Base-by-base conservation (phyloP, 2,797 vertebrate genomes). In the Liasis olivaceus region DNA sequence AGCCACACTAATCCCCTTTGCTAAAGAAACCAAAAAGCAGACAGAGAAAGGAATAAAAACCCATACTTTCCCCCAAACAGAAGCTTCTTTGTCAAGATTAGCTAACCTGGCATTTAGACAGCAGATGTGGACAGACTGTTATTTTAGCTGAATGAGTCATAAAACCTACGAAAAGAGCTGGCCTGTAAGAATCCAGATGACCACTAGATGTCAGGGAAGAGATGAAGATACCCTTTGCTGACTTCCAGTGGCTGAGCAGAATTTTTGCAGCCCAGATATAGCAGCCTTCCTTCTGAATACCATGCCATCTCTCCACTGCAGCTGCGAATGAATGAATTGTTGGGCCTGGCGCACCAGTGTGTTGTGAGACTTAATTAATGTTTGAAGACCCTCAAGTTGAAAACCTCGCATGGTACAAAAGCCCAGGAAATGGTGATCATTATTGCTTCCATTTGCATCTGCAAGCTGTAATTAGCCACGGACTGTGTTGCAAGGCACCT, bases 341-440 rank as follows among this genome's bases (percentile, higher is more conserved):
- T 90, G 92, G 93, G 87, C 90, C 81, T 36, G 36, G 59, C 92
- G 59, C 31, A 24, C 72, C 42, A 26, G 91, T 93, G 92, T 85
- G 22, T 94, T 85, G 92, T 72, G 91, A 96, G 89, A 86, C 93
- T 95, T 96, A 97, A 97, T 97, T 96, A 95, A 91, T 96, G 95
- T 96, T 96, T 94, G 11, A 94, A 95, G 95, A 94, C 94, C 95
- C 95, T 94, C 93, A 56, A 92, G 93, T 92, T 92, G 94, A 93
- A 97, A 96, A 96, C 94, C 95, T 88, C 28, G 91, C 94, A 88
- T 69, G 88, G 95, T 95, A 92, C 93, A 56, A 95, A 96, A 96
- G 90, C 94, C 93, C 95, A 95, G 95, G 94, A 95, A 96, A 97
- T 96, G 96, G 96, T 95, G 96, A 96, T 96, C 95, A 93, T 95